phyloP scores from a whole-genome alignment of 2,888 invertebrate genomes.

The Caenorhabditis macrosperma region DNA sequence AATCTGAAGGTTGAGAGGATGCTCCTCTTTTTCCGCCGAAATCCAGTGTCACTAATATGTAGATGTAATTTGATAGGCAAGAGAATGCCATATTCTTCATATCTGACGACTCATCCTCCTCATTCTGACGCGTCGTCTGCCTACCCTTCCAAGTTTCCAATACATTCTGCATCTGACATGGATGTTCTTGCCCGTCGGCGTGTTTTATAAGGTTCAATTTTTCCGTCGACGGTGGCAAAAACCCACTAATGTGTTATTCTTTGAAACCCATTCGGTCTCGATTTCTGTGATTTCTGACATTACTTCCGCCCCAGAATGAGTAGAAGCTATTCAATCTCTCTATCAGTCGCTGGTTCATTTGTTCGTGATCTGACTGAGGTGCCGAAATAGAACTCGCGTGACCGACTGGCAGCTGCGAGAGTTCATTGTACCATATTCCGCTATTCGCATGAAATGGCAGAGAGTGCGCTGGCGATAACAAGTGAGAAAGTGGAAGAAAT shows the following conservation, averaged over 20 bases:
- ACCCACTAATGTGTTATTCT: conserved; percentile 1
- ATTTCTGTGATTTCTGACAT: neutral
- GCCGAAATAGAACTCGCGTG: neutral
- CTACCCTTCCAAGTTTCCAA: conserved; percentile 38
- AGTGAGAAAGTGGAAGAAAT: neutral
- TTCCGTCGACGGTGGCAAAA: neutral
- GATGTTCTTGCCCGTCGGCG: conserved; percentile 25
- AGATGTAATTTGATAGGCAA: conserved; percentile 50
- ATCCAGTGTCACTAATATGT: conserved; percentile 44
- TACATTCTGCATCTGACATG: conserved; percentile 40
- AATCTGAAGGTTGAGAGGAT: neutral
- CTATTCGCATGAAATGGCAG: neutral
- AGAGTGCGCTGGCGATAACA: neutral
- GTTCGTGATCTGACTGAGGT: neutral
- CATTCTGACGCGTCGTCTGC: conserved; percentile 27
- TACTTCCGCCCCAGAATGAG: too few relatives aligned
- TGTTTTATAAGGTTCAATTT: conserved; percentile 13
- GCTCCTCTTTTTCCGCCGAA: conserved; percentile 2
- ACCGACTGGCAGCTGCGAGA: neutral
- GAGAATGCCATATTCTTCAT: conserved; percentile 42
- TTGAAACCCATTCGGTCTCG: neutral
- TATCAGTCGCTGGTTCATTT: neutral
- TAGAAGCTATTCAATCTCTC: neutral
- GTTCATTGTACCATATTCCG: neutral
- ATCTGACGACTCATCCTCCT: conserved; percentile 46